Evolutionary conservation across 2,113 vertebrate genomes (phyloP).

Genomic region (Periophthalmodon schlosseri): DNA sequence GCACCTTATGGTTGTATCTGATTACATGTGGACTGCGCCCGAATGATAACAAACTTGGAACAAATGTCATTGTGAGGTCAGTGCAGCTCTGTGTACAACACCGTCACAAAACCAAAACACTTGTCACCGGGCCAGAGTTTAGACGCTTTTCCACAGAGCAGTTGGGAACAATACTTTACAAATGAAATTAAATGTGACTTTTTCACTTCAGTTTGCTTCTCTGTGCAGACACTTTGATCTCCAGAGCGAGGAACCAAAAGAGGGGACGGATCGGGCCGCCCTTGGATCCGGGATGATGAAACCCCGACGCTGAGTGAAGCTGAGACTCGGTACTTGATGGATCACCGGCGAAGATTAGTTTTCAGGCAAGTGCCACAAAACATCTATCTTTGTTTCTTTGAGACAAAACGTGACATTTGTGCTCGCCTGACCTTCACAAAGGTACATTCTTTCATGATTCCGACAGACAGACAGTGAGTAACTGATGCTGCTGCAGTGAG

Average conservation of each 20-base stretch:
- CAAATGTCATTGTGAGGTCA: constrained; percentile 50
- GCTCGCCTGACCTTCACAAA: constrained; percentile 57
- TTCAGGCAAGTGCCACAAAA: constrained; percentile 55
- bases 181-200: constrained; percentile 42
- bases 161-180: constrained; percentile 47
- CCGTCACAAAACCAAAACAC: constrained; percentile 56
- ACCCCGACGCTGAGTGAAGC: constrained; percentile 28
- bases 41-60: constrained; percentile 24
- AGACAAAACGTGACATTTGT: constrained; percentile 63
- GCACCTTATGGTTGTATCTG: constrained; percentile 40
- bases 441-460: constrained; percentile 30
- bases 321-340: constrained; percentile 54
- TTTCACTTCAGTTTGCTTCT: constrained; percentile 26
- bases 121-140: constrained; percentile 37
- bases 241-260: constrained; percentile 35
- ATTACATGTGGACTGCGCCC: constrained; percentile 45
- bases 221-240: constrained; percentile 57
- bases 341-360: constrained; percentile 59
- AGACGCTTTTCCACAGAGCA: constrained; percentile 35
- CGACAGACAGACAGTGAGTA: constrained; percentile 41
- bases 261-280: constrained; percentile 34
- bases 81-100: constrained; percentile 59
- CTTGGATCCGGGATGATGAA: constrained; percentile 55
- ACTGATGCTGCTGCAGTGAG: constrained; percentile 34
- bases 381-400: constrained; percentile 64